A percentile compares a stretch with the other conserved stretches of the same genome.
These are phyloP conservation scores for Erannis defoliaria DNA, from an alignment of 2,888 invertebrate genomes.

Conservation along the genomic window DNA sequence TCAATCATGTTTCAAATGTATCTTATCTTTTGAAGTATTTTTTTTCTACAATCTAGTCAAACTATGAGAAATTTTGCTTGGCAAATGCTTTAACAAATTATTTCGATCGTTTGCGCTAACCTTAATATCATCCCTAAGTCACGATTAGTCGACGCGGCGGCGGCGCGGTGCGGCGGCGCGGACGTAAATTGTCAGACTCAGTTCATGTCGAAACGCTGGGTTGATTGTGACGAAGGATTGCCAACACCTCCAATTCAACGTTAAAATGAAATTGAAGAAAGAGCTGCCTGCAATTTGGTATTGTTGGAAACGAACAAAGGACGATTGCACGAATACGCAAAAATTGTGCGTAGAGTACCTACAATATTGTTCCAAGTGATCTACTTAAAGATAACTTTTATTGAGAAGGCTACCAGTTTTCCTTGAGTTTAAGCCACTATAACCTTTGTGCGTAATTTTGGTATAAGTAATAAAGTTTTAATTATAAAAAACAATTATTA, in stretches of 20 bases:
- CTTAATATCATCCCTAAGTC: conserved; percentile 54
- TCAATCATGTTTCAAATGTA: too few species aligned
- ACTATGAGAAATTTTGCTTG: too few species aligned
- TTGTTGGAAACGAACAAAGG: conserved; percentile 26
- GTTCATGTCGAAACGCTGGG: conserved; percentile 58
- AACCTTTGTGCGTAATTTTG: too few species aligned
- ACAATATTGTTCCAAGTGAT: neutral
- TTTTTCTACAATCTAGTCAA: too few species aligned
- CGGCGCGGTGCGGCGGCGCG: conserved; percentile 32
- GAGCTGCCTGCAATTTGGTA: conserved; percentile 25
- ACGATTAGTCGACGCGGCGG: conserved; percentile 60
- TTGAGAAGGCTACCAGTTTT: neutral
- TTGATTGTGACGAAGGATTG: conserved; percentile 49
- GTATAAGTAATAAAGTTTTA: too few species aligned
- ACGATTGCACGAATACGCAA: conserved; percentile 22
- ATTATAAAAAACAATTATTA: too few species aligned
- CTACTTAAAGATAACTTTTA: too few species aligned
- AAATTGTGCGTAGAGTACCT: conserved; percentile 17
- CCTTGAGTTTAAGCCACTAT: too few species aligned
- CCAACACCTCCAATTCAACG: conserved; percentile 39
- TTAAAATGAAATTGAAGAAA: conserved; percentile 34
- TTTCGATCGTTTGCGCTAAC: conserved; percentile 19
- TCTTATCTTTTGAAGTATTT: neutral
- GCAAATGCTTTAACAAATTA: conserved; percentile 1
- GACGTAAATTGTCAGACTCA: conserved; percentile 47